Evolutionary conservation across 2,888 invertebrate genomes (phyloP).

Genomic region (Drosophila seclusa): DNA sequence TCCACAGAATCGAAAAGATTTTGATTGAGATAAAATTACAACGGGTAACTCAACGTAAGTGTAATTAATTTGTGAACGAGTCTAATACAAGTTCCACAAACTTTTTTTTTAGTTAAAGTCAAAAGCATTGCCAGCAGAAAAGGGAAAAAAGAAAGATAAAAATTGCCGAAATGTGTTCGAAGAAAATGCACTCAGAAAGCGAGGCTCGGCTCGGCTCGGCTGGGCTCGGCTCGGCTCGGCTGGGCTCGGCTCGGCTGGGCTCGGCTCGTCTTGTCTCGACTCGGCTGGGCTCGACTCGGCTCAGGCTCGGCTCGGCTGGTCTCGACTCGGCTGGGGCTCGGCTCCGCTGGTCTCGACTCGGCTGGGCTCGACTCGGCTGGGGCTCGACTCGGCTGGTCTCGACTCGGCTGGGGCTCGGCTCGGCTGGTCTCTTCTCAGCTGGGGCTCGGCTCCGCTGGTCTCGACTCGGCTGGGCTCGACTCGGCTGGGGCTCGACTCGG

Average conservation of each 20-base stretch:
- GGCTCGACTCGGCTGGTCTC: too few relatives aligned
- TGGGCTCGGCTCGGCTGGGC: neutral
- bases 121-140: conserved; percentile 26
- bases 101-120: conserved; percentile 20
- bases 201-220: neutral
- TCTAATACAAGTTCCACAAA: neutral
- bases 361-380: too few relatives aligned
- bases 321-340: too few relatives aligned
- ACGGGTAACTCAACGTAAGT: neutral
- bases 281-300: too few relatives aligned
- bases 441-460: too few relatives aligned
- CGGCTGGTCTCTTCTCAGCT: too few relatives aligned
- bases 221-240: neutral
- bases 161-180: conserved; percentile 15
- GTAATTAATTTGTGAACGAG: neutral
- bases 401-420: too few relatives aligned
- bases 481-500: too few relatives aligned
- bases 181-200: conserved; percentile 23
- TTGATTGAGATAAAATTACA: neutral
- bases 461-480: too few relatives aligned
- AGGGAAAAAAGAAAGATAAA: neutral
- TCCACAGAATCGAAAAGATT: neutral
- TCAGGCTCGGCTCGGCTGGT: too few relatives aligned
- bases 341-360: too few relatives aligned
- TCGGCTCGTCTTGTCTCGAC: neutral